Conservation (phyloP, 1,140 invertebrate genomes). For the Stenopsyche tienmushanensis region DNA sequence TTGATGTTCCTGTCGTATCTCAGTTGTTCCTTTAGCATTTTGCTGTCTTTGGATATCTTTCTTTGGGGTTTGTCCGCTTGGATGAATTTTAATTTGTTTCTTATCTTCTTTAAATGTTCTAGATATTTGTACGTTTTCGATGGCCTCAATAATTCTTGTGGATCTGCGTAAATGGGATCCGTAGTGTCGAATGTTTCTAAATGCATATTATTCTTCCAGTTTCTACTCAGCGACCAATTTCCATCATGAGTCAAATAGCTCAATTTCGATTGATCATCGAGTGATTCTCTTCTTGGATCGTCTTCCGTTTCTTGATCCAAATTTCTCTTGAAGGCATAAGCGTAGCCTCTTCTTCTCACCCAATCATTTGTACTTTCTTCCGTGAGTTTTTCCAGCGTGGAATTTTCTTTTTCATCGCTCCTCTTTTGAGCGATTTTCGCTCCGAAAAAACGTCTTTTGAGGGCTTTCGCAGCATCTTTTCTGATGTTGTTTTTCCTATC, state of each 20-base stretch:
- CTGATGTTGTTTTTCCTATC: constrained; percentile 17
- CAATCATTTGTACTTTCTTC: constrained; percentile 16
- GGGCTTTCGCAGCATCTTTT: constrained; percentile 27
- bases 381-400: constrained; percentile 9
- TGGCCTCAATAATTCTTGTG: constrained; percentile 10
- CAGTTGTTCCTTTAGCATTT: constrained; percentile 49
- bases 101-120: constrained; percentile 23
- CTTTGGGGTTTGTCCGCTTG: background rate
- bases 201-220: constrained; percentile 26
- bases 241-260: constrained; percentile 33
- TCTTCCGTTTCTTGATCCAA: constrained; percentile 24
- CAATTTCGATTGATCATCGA: constrained; percentile 23
- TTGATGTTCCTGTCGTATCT: constrained; percentile 55
- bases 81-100: constrained; percentile 24
- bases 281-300: constrained; percentile 6
- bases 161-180: constrained; percentile 32
- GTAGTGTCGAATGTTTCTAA: constrained; percentile 9
- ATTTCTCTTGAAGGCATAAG: constrained; percentile 34
- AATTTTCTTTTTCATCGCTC: background rate
- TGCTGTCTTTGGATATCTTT: constrained; percentile 45
- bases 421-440: constrained; percentile 8
- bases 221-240: constrained; percentile 38
- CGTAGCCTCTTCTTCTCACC: constrained; percentile 31
- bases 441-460: constrained; percentile 28
- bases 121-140: constrained; percentile 5